Evolutionary conservation across 2,888 invertebrate genomes (phyloP), one percentile per base, ranked within the genome.

Genomic region (Phasia obesa): DNA sequence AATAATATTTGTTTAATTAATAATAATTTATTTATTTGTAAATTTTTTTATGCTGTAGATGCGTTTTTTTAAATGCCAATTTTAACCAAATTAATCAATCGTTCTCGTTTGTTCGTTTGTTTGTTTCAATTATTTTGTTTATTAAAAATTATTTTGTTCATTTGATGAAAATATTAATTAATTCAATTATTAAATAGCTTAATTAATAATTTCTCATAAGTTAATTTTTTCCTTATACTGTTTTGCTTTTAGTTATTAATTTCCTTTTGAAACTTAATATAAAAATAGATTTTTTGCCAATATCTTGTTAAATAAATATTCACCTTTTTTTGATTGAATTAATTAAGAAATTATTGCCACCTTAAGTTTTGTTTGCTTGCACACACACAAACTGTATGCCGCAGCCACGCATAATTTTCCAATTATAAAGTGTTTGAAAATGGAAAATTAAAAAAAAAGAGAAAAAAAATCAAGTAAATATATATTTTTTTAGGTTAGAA

Each of bases 321-420:
- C 77, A 77, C 77, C 62, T 27, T 25, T 35, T n/a, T 65, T 75
- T 62, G 65, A 44, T 55, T 65, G 65, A 57, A 75, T 15, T 57
- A 47, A 49, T 57, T 57, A 31, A 87, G 85, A 60, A 83, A 83
- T 79, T 79, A 67, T 67, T 83, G 70, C 79, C 83, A 83, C 83
- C 42, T 83, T 88, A 88, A 87, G 87, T 88, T 88, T 90, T 91
- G 90, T 87, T 91, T 92, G 91, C 91, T 91, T 92, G 92, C 91
- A 91, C 91, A 89, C 88, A 80, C 88, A 80, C 73, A 79, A 60
- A 74, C 79, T 80, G 90, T 91, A 91, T 91, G 92, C 92, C 91
- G 91, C 91, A 91, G 92, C 92, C 92, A 92, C 92, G 92, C 92
- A 92, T 91, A 89, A 74, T 73, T 80, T 84, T 74, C 71, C 60